A percentile compares a stretch with the other conserved stretches of the same genome.
These are phyloP conservation scores for Cremastinae sp. DNA, from an alignment of 2,888 invertebrate genomes.

Conservation along the genomic window DNA sequence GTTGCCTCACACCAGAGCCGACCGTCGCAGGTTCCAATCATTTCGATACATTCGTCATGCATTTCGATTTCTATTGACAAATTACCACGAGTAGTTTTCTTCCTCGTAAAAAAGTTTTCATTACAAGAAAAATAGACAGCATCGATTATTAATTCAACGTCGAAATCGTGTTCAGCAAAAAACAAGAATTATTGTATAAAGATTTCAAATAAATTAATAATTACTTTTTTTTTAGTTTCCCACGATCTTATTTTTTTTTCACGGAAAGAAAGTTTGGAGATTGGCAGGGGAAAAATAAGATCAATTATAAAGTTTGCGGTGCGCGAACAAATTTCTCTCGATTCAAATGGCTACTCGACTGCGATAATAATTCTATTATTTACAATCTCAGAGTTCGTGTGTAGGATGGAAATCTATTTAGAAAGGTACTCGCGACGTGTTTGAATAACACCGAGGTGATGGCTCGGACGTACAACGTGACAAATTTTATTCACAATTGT, in stretches of 20 bases:
- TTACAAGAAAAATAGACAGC: too few relatives aligned
- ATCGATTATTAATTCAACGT: too few relatives aligned
- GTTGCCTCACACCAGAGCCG: constrained; percentile 33
- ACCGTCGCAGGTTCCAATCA: constrained; percentile 2
- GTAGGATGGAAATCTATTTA: constrained; percentile 4
- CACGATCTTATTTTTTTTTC: neutral
- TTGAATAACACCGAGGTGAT: too few relatives aligned
- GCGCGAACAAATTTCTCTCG: constrained; percentile 28
- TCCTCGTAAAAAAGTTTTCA: too few relatives aligned
- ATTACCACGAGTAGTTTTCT: neutral
- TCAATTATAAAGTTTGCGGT: neutral
- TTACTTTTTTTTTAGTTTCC: too few relatives aligned
- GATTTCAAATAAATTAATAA: too few relatives aligned
- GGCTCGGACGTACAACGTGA: too few relatives aligned
- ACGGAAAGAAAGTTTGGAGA: neutral
- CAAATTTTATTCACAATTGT: too few relatives aligned
- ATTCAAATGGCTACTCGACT: neutral
- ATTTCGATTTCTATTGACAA: neutral
- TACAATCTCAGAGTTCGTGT: neutral
- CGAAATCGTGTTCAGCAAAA: too few relatives aligned
- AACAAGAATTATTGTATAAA: too few relatives aligned
- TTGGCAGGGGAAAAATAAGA: neutral
- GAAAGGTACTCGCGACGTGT: too few relatives aligned
- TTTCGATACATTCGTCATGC: neutral
- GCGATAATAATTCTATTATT: constrained; percentile 17